Conservation (phyloP, 2,113 vertebrate species). For the Micronycteris hirsuta region DNA sequence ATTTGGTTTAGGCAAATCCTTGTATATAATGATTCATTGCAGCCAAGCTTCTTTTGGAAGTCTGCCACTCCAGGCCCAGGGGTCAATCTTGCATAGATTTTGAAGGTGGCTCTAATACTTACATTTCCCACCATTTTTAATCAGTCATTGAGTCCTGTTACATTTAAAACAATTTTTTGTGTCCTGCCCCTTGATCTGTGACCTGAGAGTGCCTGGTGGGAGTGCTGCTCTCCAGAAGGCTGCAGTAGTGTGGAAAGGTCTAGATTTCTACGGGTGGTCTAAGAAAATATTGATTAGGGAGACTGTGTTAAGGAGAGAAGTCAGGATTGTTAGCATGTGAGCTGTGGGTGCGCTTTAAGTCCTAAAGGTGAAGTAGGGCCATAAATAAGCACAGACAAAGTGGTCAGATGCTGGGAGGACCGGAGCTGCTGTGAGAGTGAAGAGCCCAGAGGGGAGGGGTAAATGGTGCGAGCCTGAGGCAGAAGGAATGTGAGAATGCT, state of each 20-base stretch:
- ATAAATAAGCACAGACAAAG: background rate
- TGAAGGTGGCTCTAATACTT: background rate
- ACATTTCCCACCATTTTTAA: background rate
- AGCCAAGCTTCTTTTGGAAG: background rate
- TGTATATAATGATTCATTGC: background rate
- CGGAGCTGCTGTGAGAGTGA: background rate
- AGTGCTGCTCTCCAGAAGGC: background rate
- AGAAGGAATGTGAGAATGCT: background rate
- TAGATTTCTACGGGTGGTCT: background rate
- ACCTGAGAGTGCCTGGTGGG: background rate
- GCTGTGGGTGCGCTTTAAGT: background rate
- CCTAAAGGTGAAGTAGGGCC: background rate
- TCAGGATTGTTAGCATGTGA: background rate
- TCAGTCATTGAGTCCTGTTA: background rate
- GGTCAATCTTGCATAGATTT: background rate
- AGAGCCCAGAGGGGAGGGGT: background rate
- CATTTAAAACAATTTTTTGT: background rate
- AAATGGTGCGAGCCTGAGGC: background rate
- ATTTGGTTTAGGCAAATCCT: background rate
- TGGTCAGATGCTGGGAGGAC: background rate
- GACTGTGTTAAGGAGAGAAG: background rate
- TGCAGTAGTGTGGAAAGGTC: background rate
- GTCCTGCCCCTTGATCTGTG: background rate
- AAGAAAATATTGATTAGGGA: background rate
- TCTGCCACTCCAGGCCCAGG: background rate